These are phyloP conservation scores for Poeciliopsis turneri DNA, from an alignment of 2,797 vertebrate genomes.

Conservation along the genomic window DNA sequence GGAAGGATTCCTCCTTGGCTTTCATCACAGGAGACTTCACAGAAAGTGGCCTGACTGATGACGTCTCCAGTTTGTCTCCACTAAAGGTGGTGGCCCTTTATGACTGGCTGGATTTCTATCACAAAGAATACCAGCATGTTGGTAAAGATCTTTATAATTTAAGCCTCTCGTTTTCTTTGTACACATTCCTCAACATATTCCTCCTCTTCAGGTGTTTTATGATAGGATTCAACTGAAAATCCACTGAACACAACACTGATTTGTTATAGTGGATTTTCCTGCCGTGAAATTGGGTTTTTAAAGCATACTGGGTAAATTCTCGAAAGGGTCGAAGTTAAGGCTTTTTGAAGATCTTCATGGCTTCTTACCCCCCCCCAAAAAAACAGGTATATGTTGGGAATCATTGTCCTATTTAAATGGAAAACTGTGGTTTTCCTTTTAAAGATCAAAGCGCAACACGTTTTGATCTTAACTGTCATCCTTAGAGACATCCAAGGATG, in stretches of 20 bases:
- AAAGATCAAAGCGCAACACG: neutral
- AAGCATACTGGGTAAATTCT: neutral
- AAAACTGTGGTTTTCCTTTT: neutral
- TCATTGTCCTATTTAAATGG: neutral
- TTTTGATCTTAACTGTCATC: neutral
- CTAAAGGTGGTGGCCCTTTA: conserved; percentile 83
- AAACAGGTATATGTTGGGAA: neutral
- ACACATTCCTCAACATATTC: neutral
- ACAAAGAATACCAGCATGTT: conserved; percentile 81
- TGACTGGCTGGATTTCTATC: conserved; percentile 91
- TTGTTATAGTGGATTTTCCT: neutral
- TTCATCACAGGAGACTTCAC: conserved; percentile 93
- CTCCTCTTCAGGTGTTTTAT: neutral
- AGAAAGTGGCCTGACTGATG: conserved; percentile 84
- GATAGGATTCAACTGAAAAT: neutral
- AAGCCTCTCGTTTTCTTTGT: neutral
- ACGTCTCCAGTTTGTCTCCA: conserved; percentile 84
- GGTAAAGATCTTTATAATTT: conserved; percentile 71
- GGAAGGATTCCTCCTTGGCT: conserved; percentile 88
- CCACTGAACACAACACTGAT: neutral
- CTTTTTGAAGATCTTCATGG: neutral
- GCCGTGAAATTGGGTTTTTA: neutral
- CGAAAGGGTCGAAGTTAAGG: neutral
- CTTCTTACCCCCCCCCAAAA: neutral
- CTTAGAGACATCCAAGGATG: neutral